These are phyloP conservation scores for Heliconius aoede DNA, from an alignment of 2,888 invertebrate genomes.

Conservation along the genomic window DNA sequence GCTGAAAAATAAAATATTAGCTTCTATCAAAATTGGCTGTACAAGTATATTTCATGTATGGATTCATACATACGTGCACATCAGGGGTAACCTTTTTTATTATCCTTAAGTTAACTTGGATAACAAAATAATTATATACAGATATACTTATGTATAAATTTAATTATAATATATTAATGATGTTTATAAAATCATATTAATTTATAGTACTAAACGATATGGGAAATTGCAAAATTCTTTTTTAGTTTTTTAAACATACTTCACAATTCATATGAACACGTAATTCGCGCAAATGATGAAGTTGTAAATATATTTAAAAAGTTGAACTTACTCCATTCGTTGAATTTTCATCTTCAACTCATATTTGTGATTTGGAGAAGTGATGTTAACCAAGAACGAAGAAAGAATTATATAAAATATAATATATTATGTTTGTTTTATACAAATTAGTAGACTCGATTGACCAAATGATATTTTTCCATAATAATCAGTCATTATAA, in stretches of 20 bases:
- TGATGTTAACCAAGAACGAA: no score
- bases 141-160: not conserved
- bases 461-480: not conserved
- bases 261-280: not conserved
- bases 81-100: not conserved
- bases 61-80: not conserved
- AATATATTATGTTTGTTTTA: not conserved
- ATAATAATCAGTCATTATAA: slow-evolving; percentile 5
- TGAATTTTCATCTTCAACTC: no score
- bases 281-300: not conserved
- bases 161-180: no score
- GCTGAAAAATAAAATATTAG: not conserved
- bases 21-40: not conserved
- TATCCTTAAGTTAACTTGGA: not conserved
- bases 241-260: not conserved
- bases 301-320: not conserved
- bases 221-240: not conserved
- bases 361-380: no score
- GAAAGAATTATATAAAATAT: no score
- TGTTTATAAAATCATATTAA: no score
- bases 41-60: not conserved
- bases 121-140: not conserved
- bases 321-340: no score
- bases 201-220: no score
- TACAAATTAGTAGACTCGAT: not conserved